Evolutionary conservation across 2,888 invertebrate species (phyloP).

Genomic region (Plagodis pulveraria): DNA sequence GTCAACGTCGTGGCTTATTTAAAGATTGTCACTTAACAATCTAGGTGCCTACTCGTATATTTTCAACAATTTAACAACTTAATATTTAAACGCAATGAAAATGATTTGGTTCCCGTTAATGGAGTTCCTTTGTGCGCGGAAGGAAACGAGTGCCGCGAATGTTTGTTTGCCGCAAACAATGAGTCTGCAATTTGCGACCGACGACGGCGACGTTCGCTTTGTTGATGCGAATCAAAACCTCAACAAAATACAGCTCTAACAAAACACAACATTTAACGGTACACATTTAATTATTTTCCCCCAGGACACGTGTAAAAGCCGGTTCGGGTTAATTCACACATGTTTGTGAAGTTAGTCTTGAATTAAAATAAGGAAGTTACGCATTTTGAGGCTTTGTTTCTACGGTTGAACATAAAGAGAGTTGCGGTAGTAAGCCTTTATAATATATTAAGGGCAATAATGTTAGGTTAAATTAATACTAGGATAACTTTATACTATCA

Average conservation of each 20-base stretch:
- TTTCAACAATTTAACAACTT: slow-evolving; percentile 49
- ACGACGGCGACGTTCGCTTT: slow-evolving; percentile 69
- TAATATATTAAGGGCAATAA: too few relatives aligned
- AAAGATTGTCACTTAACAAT: slow-evolving; percentile 9
- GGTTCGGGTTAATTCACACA: slow-evolving; percentile 23
- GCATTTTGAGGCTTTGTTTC: slow-evolving; percentile 15
- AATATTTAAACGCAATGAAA: slow-evolving; percentile 64
- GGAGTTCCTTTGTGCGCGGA: slow-evolving; percentile 73
- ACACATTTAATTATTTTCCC: slow-evolving; percentile 59
- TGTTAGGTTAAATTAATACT: too few relatives aligned
- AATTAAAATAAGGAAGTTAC: slow-evolving; percentile 7
- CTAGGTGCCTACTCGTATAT: slow-evolving; percentile 25
- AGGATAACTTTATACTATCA: too few relatives aligned
- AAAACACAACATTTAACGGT: slow-evolving; percentile 53
- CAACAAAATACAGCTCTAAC: slow-evolving; percentile 54
- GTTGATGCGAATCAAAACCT: slow-evolving; percentile 76
- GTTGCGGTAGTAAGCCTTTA: not conserved
- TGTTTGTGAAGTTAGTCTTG: slow-evolving; percentile 21
- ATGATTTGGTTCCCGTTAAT: slow-evolving; percentile 71
- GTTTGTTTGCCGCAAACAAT: slow-evolving; percentile 80
- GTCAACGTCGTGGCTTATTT: too few relatives aligned
- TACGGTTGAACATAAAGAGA: not conserved
- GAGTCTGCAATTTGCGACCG: slow-evolving; percentile 79
- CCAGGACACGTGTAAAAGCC: slow-evolving; percentile 26
- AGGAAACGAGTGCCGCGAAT: slow-evolving; percentile 72